Conservation (phyloP, 2,797 vertebrate species). For the Typhlichthys subterraneus region DNA sequence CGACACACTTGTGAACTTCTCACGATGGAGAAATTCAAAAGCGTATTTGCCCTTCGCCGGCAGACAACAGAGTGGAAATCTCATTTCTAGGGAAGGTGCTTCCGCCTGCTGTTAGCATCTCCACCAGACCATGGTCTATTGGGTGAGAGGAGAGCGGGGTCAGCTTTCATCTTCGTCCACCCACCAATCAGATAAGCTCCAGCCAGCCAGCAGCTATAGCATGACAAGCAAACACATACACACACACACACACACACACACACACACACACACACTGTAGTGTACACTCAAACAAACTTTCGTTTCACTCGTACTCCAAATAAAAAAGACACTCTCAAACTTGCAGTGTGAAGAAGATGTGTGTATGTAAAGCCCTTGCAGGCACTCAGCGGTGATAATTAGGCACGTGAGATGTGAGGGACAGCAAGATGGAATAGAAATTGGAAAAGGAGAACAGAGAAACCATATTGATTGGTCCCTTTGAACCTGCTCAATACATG, state of each 20-base stretch:
- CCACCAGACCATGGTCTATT: conserved; percentile 27
- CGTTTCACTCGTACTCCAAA: no score
- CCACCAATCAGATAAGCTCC: conserved; percentile 36
- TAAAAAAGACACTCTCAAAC: no score
- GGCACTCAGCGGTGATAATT: no score
- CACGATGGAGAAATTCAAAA: conserved; percentile 4
- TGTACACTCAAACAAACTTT: no score
- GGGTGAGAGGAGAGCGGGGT: conserved; percentile 21
- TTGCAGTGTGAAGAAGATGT: no score
- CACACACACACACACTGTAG: conserved; percentile 19
- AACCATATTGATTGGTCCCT: conserved; percentile 24
- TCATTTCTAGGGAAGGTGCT: conserved; percentile 25
- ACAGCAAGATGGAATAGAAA: conserved; percentile 19
- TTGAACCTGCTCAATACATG: conserved; percentile 25
- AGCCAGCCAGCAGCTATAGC: conserved; percentile 20
- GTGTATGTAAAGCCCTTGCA: no score
- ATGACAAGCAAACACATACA: conserved; percentile 25
- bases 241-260: conserved; percentile 27
- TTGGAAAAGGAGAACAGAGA: not conserved
- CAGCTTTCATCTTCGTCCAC: conserved; percentile 46
- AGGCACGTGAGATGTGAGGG: conserved; percentile 1
- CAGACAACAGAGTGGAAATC: conserved; percentile 23
- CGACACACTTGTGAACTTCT: not conserved
- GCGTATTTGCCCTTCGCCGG: conserved; percentile 1
- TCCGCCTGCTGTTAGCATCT: conserved; percentile 19